A percentile compares a stretch with the other conserved stretches of the same genome.
These are phyloP conservation scores for Gryllus bimaculatus DNA, from an alignment of 1,140 invertebrate species.

Conservation along the genomic window DNA sequence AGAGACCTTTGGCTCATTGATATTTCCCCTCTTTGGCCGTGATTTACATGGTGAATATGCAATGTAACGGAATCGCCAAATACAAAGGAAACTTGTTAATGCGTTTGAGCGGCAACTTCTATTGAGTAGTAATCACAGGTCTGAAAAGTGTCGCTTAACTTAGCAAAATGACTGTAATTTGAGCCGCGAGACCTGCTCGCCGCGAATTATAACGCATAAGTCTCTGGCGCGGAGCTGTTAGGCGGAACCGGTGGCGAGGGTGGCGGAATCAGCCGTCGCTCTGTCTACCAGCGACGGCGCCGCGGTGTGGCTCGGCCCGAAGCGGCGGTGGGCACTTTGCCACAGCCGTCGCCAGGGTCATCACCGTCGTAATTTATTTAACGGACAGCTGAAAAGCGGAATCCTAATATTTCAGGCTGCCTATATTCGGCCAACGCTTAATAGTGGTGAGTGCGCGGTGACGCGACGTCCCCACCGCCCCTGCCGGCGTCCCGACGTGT, in stretches of 20 bases:
- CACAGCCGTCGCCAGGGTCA: conserved; percentile 1
- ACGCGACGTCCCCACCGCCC: no score
- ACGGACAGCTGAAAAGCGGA: not conserved
- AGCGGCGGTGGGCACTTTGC: not conserved
- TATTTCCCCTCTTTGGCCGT: not conserved
- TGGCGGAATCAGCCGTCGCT: no score
- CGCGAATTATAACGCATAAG: not conserved
- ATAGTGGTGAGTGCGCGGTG: no score
- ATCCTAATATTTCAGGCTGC: not conserved
- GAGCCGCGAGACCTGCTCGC: not conserved
- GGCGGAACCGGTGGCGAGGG: not conserved
- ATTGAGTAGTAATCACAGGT: not conserved
- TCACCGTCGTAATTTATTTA: not conserved
- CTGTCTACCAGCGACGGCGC: not conserved
- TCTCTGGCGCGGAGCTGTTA: not conserved
- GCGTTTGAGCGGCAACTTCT: not conserved
- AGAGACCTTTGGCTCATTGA: not conserved
- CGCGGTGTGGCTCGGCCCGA: not conserved
- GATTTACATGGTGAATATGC: not conserved
- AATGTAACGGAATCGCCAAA: not conserved
- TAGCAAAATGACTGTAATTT: not conserved
- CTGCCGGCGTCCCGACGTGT: not conserved
- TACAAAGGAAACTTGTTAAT: not conserved
- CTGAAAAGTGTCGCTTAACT: not conserved
- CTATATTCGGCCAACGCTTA: not conserved